phyloP scores from a whole-genome alignment of 2,113 vertebrate species.

The Onychostoma macrolepis region DNA sequence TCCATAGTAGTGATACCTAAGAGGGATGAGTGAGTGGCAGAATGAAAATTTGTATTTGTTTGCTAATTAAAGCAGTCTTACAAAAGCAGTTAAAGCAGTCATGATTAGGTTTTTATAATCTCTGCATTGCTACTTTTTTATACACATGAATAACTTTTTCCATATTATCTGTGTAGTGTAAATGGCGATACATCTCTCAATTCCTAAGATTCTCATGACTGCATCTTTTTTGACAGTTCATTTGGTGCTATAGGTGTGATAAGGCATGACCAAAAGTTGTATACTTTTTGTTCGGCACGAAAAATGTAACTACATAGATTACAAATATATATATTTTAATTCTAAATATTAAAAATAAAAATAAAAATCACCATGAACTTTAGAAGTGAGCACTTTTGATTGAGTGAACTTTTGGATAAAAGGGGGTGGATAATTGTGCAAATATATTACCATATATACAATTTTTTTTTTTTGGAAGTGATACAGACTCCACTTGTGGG shows the following conservation, averaged over 20 bases:
- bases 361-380: no score
- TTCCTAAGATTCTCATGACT: not conserved
- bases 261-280: not conserved
- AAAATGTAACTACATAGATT: not conserved
- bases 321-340: no score
- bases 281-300: not conserved
- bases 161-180: not conserved
- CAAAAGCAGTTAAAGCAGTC: not conserved
- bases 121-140: not conserved
- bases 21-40: slow-evolving; percentile 5
- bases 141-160: not conserved
- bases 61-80: not conserved
- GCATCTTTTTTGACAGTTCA: not conserved
- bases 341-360: no score
- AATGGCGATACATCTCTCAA: not conserved
- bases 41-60: not conserved
- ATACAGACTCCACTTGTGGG: not conserved
- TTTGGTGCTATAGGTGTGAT: not conserved
- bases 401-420: no score
- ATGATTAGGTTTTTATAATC: not conserved
- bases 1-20: slow-evolving; percentile 99
- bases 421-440: not conserved
- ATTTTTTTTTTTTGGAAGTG: not conserved
- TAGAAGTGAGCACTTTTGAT: no score
- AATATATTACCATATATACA: not conserved